A percentile compares a stretch with the other conserved stretches of the same genome.
Evolutionary conservation across 2,113 vertebrate species (phyloP).

Genomic region (Otus sunia): DNA sequence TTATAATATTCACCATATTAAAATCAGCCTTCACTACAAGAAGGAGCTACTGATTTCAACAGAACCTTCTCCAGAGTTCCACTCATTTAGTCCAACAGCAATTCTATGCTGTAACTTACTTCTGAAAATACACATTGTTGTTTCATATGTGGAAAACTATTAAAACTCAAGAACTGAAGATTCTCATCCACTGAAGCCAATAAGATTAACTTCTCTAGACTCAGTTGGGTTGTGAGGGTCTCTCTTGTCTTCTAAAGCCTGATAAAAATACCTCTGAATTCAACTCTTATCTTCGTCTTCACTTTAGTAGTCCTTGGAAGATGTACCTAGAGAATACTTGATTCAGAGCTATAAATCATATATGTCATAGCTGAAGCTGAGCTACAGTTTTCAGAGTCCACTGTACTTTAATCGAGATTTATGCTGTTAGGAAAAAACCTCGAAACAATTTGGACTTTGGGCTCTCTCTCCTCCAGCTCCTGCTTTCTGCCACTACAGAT

Average conservation of each 20-base stretch:
- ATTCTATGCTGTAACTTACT: background rate
- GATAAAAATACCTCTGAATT: background rate
- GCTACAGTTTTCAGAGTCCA: background rate
- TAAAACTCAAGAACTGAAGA: background rate
- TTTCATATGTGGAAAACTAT: background rate
- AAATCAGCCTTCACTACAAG: background rate
- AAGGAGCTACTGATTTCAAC: background rate
- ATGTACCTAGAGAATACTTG: background rate
- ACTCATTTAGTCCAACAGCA: background rate
- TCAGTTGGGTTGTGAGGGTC: background rate
- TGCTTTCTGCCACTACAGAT: background rate
- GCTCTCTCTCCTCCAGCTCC: background rate
- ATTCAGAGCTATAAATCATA: constrained; percentile 23
- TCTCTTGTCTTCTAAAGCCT: background rate
- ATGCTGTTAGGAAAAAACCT: background rate
- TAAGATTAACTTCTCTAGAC: background rate
- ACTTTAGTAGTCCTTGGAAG: constrained; percentile 10
- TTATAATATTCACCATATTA: background rate
- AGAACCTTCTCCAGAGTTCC: background rate
- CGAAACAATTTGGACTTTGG: background rate
- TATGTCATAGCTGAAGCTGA: background rate
- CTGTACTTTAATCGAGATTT: background rate
- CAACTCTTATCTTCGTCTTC: background rate
- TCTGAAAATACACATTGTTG: background rate
- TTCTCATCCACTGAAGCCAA: background rate